Evolutionary conservation across 2,113 vertebrate genomes (phyloP).

Genomic region (Carollia perspicillata): DNA sequence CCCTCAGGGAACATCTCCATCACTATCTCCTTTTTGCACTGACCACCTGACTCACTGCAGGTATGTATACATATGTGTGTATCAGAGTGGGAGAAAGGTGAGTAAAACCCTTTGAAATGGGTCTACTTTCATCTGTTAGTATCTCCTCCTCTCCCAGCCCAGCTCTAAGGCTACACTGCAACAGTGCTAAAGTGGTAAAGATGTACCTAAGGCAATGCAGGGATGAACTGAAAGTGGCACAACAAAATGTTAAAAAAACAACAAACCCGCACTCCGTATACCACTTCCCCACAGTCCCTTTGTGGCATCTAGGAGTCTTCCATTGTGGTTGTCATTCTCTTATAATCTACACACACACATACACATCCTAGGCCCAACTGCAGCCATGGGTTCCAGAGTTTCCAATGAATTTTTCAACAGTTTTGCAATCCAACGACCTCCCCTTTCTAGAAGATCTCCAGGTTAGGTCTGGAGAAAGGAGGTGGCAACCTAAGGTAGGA

Average conservation of each 20-base stretch:
- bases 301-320: background rate
- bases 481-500: background rate
- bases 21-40: background rate
- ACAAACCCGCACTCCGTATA: background rate
- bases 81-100: background rate
- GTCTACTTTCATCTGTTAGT: background rate
- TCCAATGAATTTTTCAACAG: background rate
- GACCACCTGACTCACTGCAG: background rate
- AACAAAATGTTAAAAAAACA: background rate
- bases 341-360: background rate
- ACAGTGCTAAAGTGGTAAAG: background rate
- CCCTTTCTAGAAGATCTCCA: background rate
- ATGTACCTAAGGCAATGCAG: background rate
- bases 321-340: background rate
- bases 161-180: background rate
- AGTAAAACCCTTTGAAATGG: background rate
- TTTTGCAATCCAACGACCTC: background rate
- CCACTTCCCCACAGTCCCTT: background rate
- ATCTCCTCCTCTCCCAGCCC: background rate
- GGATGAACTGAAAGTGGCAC: background rate
- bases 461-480: background rate
- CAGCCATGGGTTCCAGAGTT: background rate
- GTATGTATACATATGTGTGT: background rate
- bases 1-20: background rate
- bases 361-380: background rate